Conservation (phyloP, 2,888 invertebrate genomes). For the Phlogophora meticulosa region DNA sequence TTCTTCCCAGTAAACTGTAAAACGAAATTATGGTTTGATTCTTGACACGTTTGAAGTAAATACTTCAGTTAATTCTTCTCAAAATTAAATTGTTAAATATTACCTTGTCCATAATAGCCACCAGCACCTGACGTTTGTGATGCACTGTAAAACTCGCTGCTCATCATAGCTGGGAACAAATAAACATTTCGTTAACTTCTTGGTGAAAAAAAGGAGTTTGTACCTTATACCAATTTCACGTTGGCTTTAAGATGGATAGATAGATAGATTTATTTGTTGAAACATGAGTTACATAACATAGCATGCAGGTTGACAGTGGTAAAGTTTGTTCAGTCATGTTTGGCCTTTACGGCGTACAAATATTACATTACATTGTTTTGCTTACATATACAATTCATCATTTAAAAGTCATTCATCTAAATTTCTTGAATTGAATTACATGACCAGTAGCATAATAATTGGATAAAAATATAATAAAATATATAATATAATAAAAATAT, state of each 20-base stretch:
- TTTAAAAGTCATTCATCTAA: too few species aligned
- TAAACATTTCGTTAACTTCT: background rate
- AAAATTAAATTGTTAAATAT: background rate
- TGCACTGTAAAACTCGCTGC: conserved; percentile 78
- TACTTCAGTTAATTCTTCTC: background rate
- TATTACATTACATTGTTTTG: too few species aligned
- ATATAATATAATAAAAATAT: too few species aligned
- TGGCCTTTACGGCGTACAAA: too few species aligned
- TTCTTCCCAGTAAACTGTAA: conserved; percentile 68
- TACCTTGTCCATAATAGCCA: conserved; percentile 84
- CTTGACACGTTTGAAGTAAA: background rate
- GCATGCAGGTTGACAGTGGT: too few species aligned
- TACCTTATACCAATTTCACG: background rate
- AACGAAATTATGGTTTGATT: background rate
- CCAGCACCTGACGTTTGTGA: conserved; percentile 75
- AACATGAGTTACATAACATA: too few species aligned
- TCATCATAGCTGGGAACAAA: conserved; percentile 79
- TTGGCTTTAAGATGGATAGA: background rate
- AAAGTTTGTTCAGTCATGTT: too few species aligned
- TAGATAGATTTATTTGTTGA: too few species aligned
- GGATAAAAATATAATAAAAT: too few species aligned
- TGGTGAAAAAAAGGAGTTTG: background rate
- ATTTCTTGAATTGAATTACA: too few species aligned
- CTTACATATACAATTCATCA: too few species aligned
- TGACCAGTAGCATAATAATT: too few species aligned